Conservation (phyloP, 1,140 invertebrate genomes). For the Octopus bimaculoides region DNA sequence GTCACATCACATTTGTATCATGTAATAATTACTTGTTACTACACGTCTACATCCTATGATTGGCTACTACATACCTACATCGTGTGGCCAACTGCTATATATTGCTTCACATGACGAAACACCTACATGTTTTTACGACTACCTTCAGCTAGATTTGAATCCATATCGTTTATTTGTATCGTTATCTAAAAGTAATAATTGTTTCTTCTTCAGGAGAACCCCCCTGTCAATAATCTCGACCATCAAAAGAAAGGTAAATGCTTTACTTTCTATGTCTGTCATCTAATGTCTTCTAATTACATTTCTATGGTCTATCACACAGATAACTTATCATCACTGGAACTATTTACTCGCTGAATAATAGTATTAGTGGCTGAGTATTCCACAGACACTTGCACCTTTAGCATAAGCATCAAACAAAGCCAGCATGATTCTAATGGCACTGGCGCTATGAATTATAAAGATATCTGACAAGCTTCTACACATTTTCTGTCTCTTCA, state of each 20-base stretch:
- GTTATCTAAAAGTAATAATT: not conserved
- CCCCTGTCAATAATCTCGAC: constrained; percentile 5
- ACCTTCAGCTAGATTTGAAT: too few relatives aligned
- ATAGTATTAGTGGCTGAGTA: not conserved
- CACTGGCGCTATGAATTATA: too few relatives aligned
- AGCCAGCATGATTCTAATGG: not conserved
- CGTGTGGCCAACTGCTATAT: too few relatives aligned
- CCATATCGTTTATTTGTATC: too few relatives aligned
- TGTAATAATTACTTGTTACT: too few relatives aligned
- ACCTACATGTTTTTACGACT: too few relatives aligned
- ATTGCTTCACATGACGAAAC: too few relatives aligned
- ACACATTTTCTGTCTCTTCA: too few relatives aligned
- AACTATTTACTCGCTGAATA: not conserved
- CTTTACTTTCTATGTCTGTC: not conserved
- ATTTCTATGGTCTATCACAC: not conserved
- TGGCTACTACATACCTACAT: too few relatives aligned
- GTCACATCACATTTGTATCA: too few relatives aligned
- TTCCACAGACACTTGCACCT: not conserved
- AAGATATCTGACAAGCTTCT: too few relatives aligned
- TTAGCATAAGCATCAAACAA: not conserved
- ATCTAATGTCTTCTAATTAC: not conserved
- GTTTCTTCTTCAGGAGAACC: not conserved
- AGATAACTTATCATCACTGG: not conserved
- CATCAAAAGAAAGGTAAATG: not conserved
- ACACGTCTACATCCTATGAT: too few relatives aligned